A percentile compares a stretch with the other conserved stretches of the same genome.
phyloP scores from a whole-genome alignment of 2,888 invertebrate genomes.

The Andrena flavipes region DNA sequence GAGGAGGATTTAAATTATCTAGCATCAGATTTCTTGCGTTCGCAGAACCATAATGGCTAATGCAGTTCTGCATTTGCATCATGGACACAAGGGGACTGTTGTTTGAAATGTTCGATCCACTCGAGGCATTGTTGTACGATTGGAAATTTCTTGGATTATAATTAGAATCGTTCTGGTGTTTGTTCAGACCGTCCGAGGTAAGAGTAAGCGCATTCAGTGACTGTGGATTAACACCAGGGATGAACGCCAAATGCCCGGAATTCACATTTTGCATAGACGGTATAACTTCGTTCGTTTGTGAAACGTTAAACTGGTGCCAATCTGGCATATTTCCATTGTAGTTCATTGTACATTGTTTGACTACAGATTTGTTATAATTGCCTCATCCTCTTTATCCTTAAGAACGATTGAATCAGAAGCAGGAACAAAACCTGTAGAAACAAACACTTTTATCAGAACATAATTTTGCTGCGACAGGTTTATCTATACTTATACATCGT shows the following conservation, averaged over 20 bases:
- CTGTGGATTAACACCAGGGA: conserved; percentile 75
- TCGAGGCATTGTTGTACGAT: conserved; percentile 60
- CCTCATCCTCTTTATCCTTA: conserved; percentile 41
- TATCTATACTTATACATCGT: not conserved
- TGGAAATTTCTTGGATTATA: conserved; percentile 72
- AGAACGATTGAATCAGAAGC: conserved; percentile 40
- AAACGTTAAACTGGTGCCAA: conserved; percentile 83
- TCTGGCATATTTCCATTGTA: conserved; percentile 83
- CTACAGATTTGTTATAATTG: conserved; percentile 47
- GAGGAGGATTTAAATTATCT: conserved; percentile 70
- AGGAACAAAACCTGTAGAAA: conserved; percentile 57
- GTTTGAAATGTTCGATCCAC: conserved; percentile 61
- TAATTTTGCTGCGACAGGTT: not conserved
- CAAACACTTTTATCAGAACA: not conserved
- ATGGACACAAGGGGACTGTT: conserved; percentile 71
- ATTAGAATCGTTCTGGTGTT: conserved; percentile 74
- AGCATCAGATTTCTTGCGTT: conserved; percentile 75
- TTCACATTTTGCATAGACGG: conserved; percentile 76
- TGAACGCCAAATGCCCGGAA: conserved; percentile 75
- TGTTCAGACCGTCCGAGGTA: conserved; percentile 72
- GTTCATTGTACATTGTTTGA: conserved; percentile 83
- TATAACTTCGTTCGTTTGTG: conserved; percentile 76
- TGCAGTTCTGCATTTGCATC: conserved; percentile 78
- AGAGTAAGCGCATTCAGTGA: conserved; percentile 74
- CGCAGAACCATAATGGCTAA: conserved; percentile 75